phyloP scores from a whole-genome alignment of 2,797 vertebrate species.

The Poecile montanus region DNA sequence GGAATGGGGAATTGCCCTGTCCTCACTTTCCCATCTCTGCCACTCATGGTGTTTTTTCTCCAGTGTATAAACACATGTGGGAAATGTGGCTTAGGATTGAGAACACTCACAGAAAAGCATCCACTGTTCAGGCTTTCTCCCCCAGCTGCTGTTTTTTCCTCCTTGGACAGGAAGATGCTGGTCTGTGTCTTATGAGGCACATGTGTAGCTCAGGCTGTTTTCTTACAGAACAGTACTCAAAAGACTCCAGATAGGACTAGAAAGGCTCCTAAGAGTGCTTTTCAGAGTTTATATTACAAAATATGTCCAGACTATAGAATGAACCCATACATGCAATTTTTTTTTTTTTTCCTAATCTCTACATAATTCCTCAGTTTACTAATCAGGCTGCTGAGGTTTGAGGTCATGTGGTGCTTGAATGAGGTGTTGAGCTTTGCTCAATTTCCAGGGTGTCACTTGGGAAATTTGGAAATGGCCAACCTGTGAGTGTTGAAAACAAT shows the following conservation, averaged over 20 bases:
- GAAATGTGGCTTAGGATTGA: background rate
- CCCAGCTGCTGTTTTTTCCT: background rate
- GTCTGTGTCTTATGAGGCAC: background rate
- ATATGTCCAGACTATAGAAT: background rate
- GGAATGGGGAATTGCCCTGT: background rate
- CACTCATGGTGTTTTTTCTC: background rate
- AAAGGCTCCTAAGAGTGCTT: background rate
- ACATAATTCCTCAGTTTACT: background rate
- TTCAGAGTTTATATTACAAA: background rate
- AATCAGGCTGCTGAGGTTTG: background rate
- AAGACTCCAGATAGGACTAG: background rate
- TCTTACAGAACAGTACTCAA: background rate
- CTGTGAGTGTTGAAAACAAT: background rate
- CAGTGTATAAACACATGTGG: rapidly evolving
- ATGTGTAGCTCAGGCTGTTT: background rate
- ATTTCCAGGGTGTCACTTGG: background rate
- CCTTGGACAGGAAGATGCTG: background rate
- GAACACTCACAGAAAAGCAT: background rate
- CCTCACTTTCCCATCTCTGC: background rate
- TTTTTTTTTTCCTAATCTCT: background rate
- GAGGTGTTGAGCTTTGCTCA: background rate
- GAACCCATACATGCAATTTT: background rate
- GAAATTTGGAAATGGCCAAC: background rate
- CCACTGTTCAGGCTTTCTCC: background rate
- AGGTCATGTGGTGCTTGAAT: rapidly evolving